Evolutionary conservation across 2,888 invertebrate genomes (phyloP), one percentile per base, ranked within the genome.

Genomic region (Meteorus colon): DNA sequence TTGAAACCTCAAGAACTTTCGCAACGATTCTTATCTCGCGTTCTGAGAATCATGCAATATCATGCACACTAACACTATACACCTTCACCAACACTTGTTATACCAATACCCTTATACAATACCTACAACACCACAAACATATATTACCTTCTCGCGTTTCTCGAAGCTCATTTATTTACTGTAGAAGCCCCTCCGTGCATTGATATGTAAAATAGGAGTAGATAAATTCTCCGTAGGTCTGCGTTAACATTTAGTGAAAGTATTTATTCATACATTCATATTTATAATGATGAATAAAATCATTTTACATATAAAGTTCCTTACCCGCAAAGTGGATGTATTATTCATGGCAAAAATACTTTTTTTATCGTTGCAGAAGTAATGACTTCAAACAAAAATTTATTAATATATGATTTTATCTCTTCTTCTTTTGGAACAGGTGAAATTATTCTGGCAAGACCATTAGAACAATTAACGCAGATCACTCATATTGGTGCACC

Each of bases 401-500:
- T 2, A 41, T 6, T 41, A 12, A 41, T 41, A 41, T 41, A 4
- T 41, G 8, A 41, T 41, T 41, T 3, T 1, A 8, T 41, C 8
- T 41, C 41, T 12, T 8, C 6, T 41, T 41, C 2, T 41, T 6
- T 41, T 65, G 31, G 27, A 45, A 31, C 87, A 95, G 95, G 95
- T 77, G 94, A 94, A 90, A 92, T 95, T 79, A 92, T 91, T 80
- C 88, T 95, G 80, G 91, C 94, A 80, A 92, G 94, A 81, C 95
- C 96, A 0, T 90, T 97, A 41, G 93, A 94, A 81, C 95, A 96
- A 85, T 93, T 97, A 81, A 93, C 94, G 73, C 93, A 95, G 74
- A 95, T 96, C 83, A 94, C 95, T 19, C 94, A 95, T 85, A 93
- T 94, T n/a, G 95, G 95, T 70, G 94, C 96, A 74, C 96, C 97